These are phyloP conservation scores for Anarhynchus alexandrinus DNA, from an alignment of 2,113 vertebrate genomes.

Conservation along the genomic window DNA sequence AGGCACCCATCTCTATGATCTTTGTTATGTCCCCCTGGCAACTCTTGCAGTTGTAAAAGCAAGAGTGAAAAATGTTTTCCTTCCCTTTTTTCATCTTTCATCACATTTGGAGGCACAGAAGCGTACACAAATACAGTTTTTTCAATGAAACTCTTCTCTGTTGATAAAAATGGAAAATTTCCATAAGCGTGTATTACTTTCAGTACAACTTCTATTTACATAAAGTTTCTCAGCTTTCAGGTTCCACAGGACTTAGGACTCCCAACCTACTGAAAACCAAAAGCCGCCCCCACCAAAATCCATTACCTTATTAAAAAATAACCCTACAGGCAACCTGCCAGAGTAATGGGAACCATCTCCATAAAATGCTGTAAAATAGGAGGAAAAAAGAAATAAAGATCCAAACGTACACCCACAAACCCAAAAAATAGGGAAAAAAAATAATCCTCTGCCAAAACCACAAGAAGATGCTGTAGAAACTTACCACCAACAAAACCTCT, in stretches of 20 bases:
- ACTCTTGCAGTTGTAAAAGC: neutral
- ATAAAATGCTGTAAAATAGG: neutral
- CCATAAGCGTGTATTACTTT: neutral
- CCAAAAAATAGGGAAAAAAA: neutral
- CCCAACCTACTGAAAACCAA: neutral
- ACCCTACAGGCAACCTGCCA: neutral
- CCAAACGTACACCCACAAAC: neutral
- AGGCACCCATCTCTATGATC: neutral
- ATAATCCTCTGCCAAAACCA: neutral
- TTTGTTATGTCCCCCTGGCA: neutral
- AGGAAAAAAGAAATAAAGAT: neutral
- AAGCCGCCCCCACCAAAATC: neutral
- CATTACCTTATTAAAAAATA: neutral
- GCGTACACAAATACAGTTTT: neutral
- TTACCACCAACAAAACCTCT: neutral
- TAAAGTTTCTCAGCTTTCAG: neutral
- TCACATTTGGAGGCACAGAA: neutral
- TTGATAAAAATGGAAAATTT: neutral
- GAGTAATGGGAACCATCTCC: neutral
- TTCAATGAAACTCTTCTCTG: neutral
- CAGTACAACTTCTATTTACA: neutral
- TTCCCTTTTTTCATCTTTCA: neutral
- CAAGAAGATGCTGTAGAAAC: neutral
- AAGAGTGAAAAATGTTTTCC: neutral
- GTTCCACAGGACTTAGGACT: neutral